A percentile compares a stretch with the other conserved stretches of the same genome.
phyloP scores from a whole-genome alignment of 2,797 vertebrate species.

The Crax fasciolata region DNA sequence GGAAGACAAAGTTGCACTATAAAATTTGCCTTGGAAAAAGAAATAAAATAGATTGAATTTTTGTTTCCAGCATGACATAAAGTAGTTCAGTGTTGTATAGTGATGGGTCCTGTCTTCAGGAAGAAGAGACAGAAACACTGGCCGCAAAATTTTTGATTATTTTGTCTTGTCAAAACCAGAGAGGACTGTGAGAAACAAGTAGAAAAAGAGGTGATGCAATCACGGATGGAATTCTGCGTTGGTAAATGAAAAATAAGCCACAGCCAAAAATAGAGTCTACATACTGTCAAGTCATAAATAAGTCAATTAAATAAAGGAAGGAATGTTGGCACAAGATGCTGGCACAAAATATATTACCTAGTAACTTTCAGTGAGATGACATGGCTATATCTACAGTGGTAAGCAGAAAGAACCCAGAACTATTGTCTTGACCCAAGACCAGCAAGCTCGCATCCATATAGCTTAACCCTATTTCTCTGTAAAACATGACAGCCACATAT shows the following conservation, averaged over 20 bases:
- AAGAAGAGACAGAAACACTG: neutral
- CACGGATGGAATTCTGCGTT: neutral
- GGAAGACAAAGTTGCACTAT: neutral
- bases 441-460: neutral
- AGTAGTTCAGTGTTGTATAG: neutral
- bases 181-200: neutral
- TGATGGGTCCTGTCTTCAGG: neutral
- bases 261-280: neutral
- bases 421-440: neutral
- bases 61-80: neutral
- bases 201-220: neutral
- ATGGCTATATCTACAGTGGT: neutral
- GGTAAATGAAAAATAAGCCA: neutral
- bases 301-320: neutral
- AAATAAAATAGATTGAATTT: neutral
- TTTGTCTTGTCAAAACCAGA: neutral
- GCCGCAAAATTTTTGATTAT: neutral
- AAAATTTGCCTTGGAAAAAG: neutral
- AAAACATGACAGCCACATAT: neutral
- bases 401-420: neutral
- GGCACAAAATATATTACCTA: neutral
- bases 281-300: neutral
- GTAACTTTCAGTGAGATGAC: neutral
- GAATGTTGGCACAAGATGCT: neutral
- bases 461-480: neutral